Base-by-base conservation (phyloP, 2,888 invertebrate species). In the Dynastes tityus region DNA sequence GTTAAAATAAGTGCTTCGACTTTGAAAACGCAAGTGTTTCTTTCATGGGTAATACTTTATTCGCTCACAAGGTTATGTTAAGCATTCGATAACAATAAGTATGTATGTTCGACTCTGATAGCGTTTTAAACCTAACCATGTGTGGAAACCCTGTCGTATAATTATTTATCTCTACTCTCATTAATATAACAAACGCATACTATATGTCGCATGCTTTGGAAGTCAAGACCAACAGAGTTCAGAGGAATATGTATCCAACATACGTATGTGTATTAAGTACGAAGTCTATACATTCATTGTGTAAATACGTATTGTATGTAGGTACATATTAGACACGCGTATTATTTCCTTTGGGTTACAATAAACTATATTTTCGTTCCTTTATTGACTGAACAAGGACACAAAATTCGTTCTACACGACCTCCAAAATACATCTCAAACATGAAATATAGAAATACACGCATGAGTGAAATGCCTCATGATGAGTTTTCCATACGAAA, bases 401-500 rank as follows among this genome's bases (percentile, higher is more conserved):
- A 68, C 51, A 68, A 68, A 68, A 51, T 51, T 68, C 29, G 51
- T 51, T 68, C 11, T 11, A 63, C 13, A 63, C 32, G 27, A 29
- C 32, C n/a, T 9, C 13, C 63, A 63, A 61, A 45, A 71, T 37
- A 73, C 73, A 71, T 58, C 13, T n/a, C 29, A 27, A 74, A 74
- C 61, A 74, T 55, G 40, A 73, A 73, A 73, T 73, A 73, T 73
- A 73, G 71, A 73, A 73, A 73, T 58, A 61, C 45, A 73, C 45
- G 73, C 73, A 61, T 74, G 73, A 74, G 45, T 32, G 73, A n/a
- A 61, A 40, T 40, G 58, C 45, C 61, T 32, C 61, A 27, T 61
- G 73, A 74, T 74, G 73, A 74, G 73, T 74, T 74, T 61, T 74
- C 61, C 73, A 74, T 74, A 45, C 73, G 61, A 61, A 8, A 74